These are phyloP conservation scores for Macquaria ambigua DNA, from an alignment of 2,113 vertebrate species.

Conservation along the genomic window DNA sequence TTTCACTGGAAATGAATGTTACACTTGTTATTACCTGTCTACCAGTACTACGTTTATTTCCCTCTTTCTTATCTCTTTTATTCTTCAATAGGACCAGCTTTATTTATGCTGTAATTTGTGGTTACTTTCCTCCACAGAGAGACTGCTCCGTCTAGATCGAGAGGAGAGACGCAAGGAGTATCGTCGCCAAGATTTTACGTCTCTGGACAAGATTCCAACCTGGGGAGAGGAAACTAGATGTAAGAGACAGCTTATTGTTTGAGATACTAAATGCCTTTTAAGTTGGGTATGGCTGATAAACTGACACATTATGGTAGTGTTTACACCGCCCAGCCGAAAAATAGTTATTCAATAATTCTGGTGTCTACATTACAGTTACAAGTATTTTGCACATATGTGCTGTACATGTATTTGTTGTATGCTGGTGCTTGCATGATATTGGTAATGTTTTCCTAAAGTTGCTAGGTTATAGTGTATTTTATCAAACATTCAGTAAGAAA, in stretches of 20 bases:
- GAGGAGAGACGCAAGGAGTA: slow-evolving; percentile 96
- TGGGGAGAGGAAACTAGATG: slow-evolving; percentile 87
- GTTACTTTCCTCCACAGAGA: slow-evolving; percentile 83
- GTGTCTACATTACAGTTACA: neutral
- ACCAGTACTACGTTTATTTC: neutral
- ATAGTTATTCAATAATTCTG: neutral
- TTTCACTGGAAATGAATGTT: neutral
- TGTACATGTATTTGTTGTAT: neutral
- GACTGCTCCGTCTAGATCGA: slow-evolving; percentile 90
- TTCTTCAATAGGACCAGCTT: neutral
- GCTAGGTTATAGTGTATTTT: neutral
- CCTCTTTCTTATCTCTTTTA: neutral
- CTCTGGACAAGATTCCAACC: slow-evolving; percentile 87
- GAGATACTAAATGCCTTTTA: neutral
- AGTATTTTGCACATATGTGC: too few relatives aligned
- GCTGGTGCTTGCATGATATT: neutral
- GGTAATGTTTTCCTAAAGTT: neutral
- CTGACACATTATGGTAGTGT: neutral
- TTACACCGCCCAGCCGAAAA: neutral
- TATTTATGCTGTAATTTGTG: neutral
- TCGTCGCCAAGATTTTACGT: slow-evolving; percentile 85
- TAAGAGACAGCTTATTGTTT: slow-evolving; percentile 74
- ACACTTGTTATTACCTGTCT: neutral
- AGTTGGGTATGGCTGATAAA: neutral
- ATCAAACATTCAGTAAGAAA: neutral